Evolutionary conservation across 2,113 vertebrate genomes (phyloP).

Genomic region (Urocitellus parryii): DNA sequence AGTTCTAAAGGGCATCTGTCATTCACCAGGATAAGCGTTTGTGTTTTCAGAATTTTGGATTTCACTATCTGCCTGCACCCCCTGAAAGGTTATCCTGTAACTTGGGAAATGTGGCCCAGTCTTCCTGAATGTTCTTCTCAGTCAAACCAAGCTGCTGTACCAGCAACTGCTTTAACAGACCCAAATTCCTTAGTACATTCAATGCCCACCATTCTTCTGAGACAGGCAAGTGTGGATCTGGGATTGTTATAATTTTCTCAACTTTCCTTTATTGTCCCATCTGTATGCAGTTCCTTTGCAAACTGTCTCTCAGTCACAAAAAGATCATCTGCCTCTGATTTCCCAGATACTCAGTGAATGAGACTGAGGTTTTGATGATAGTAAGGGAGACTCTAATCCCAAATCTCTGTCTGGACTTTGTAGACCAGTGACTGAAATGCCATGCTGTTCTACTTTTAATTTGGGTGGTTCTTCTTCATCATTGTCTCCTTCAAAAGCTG

Average conservation of each 20-base stretch:
- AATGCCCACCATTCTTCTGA: constrained; percentile 88
- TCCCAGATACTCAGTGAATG: constrained; percentile 81
- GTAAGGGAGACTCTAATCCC: constrained; percentile 84
- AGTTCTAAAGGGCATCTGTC: constrained; percentile 58
- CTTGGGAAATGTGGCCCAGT: constrained; percentile 80
- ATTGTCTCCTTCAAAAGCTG: constrained; percentile 89
- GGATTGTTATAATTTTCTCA: constrained; percentile 58
- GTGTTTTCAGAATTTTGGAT: constrained; percentile 57
- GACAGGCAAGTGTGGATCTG: constrained; percentile 55
- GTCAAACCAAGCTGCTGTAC: constrained; percentile 85
- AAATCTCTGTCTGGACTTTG: constrained; percentile 90
- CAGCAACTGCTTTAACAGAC: constrained; percentile 87
- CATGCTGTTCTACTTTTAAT: constrained; percentile 88
- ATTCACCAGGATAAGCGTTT: constrained; percentile 60
- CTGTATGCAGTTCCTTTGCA: constrained; percentile 81
- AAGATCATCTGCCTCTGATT: constrained; percentile 85
- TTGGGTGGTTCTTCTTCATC: constrained; percentile 91
- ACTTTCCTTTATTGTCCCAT: constrained; percentile 76
- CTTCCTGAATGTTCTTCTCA: constrained; percentile 83
- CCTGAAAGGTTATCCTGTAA: constrained; percentile 74
- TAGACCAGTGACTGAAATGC: constrained; percentile 83
- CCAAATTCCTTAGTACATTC: constrained; percentile 89
- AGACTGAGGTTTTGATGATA: constrained; percentile 82
- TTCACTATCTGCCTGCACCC: constrained; percentile 51
- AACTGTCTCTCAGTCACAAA: constrained; percentile 81